Conservation (phyloP, 2,888 invertebrate genomes). For the Ethmia dodecea region DNA sequence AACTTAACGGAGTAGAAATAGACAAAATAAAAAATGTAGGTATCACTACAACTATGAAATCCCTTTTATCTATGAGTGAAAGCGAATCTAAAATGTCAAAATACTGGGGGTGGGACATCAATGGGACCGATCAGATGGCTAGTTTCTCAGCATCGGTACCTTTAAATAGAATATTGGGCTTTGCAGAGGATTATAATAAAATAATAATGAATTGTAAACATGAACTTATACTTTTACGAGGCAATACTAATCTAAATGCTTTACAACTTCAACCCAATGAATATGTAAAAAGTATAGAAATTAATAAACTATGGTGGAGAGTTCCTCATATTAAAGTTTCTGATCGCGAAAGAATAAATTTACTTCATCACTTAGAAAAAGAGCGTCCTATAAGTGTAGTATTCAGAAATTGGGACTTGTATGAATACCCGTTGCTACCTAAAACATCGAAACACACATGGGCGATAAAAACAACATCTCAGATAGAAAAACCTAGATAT, state of each 20-base stretch:
- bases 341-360: conserved; percentile 5
- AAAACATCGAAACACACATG: no score
- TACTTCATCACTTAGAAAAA: conserved; percentile 19
- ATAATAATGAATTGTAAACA: conserved; percentile 1
- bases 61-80: conserved; percentile 30
- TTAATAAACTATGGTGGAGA: neutral
- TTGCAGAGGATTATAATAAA: neutral
- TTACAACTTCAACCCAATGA: neutral
- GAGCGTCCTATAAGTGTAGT: conserved; percentile 21
- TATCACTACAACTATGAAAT: conserved; percentile 30
- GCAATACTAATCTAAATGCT: neutral
- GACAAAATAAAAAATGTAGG: conserved; percentile 32
- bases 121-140: conserved; percentile 15
- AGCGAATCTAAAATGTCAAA: conserved; percentile 8
- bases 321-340: neutral
- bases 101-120: neutral
- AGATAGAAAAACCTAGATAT: no score
- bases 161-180: neutral
- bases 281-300: neutral
- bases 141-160: neutral
- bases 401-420: no score
- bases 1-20: conserved; percentile 35
- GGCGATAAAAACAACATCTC: conserved; percentile 33
- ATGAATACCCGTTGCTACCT: no score
- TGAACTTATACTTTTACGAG: no score